A percentile compares a stretch with the other conserved stretches of the same genome.
Conservation (phyloP, 2,113 vertebrate species). For the Scopus umbretta region DNA sequence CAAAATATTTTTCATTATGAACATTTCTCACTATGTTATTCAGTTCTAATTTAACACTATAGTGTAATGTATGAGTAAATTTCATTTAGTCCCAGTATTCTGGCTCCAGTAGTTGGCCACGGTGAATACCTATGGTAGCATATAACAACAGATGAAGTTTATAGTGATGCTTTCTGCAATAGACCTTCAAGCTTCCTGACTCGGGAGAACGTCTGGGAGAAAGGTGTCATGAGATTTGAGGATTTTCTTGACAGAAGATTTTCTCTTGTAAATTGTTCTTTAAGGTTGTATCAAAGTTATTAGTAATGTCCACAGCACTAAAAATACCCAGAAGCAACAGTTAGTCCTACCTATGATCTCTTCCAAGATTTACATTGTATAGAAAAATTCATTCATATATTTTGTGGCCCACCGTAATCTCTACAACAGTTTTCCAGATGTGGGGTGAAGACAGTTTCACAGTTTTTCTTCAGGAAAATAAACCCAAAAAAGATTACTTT, state of each 20-base stretch:
- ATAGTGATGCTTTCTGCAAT: neutral
- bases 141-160: neutral
- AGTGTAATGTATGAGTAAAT: neutral
- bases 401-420: neutral
- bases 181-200: neutral
- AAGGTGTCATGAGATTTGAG: neutral
- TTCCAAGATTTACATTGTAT: neutral
- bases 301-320: neutral
- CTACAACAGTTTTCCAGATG: neutral
- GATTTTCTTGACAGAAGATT: neutral
- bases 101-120: neutral
- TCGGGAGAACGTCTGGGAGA: neutral
- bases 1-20: neutral
- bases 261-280: neutral
- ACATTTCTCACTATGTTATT: neutral
- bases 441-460: neutral
- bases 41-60: neutral
- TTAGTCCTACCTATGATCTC: neutral
- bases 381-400: neutral
- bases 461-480: neutral
- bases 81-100: neutral
- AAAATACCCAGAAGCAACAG: neutral
- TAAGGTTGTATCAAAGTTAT: neutral
- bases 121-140: neutral
- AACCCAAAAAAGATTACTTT: neutral